A percentile compares a stretch with the other conserved stretches of the same genome.
phyloP scores from a whole-genome alignment of 1,140 invertebrate species.

The Drosophila teissieri region DNA sequence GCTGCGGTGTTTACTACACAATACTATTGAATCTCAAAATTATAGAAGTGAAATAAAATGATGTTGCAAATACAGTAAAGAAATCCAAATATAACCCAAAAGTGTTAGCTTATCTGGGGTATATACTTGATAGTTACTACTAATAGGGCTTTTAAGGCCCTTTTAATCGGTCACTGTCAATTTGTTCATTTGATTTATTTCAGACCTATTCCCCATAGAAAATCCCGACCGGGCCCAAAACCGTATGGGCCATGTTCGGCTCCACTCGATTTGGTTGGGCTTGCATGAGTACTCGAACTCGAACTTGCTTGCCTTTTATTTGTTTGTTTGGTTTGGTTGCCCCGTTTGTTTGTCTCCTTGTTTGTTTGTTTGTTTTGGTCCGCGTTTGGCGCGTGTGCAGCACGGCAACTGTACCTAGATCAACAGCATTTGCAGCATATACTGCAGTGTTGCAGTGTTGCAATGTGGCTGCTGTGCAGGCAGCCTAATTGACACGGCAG shows the following conservation, averaged over 20 bases:
- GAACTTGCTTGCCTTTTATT: slow-evolving; percentile 12
- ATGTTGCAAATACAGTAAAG: no score
- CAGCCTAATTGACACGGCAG: slow-evolving; percentile 41
- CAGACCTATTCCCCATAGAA: neutral
- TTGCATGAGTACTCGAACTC: slow-evolving; percentile 13
- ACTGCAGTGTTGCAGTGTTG: slow-evolving; percentile 18
- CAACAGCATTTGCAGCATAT: slow-evolving; percentile 13
- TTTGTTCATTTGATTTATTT: neutral
- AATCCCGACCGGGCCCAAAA: neutral
- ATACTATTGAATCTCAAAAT: no score
- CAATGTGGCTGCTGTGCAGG: slow-evolving; percentile 40
- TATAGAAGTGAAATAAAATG: no score
- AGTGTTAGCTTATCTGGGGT: neutral
- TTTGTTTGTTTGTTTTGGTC: slow-evolving; percentile 58
- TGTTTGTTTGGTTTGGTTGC: slow-evolving; percentile 26
- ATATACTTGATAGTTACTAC: neutral
- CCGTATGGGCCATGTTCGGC: slow-evolving; percentile 34
- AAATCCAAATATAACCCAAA: no score
- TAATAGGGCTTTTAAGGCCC: neutral
- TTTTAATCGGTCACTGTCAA: neutral
- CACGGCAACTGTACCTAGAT: slow-evolving; percentile 65
- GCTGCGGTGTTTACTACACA: neutral
- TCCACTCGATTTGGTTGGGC: slow-evolving; percentile 21
- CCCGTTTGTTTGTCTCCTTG: slow-evolving; percentile 24
- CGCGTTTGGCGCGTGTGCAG: slow-evolving; percentile 69